Evolutionary conservation across 2,113 vertebrate genomes (phyloP), one percentile per base, ranked within the genome.

Genomic region (Coryphaenoides rupestris): DNA sequence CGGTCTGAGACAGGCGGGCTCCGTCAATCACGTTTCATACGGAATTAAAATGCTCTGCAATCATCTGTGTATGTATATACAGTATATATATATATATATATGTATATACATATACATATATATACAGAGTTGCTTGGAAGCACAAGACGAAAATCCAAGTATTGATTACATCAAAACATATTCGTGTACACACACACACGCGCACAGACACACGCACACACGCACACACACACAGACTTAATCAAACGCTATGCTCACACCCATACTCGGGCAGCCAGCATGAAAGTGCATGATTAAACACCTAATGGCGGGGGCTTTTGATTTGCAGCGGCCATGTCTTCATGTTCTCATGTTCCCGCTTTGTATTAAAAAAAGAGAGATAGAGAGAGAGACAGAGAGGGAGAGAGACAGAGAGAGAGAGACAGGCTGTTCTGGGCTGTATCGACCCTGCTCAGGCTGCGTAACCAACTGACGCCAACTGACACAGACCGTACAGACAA

Each of bases 241-340:
- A 58, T 40, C 4, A 53, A 55, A 66, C 60, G 69, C 66, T 50
- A 5, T 23, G n/a, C 59, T 65, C 66, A 71, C 62, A 57, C 40
- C 47, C 52, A 24, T 62, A 68, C 79, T 81, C 65, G 63, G 69
- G 76, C 63, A 68, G 80, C 76, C n/a, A 78, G 77, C 82, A 77
- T 81, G 77, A 76, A 84, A 79, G 79, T 73, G 73, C 81, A 84
- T 76, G 72, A 84, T 81, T 74, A 66, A 68, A 81, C 60, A 67
- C 65, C 80, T 85, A 69, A 63, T 77, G 78, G 68, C 69, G 71
- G 75, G 70, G 75, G 74, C 54, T 70, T 84, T 88, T 81, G 70
- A 82, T 89, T 87, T 70, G 69, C 66, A 74, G 67, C 62, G 60
- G 75, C 73, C 58, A 63, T 33, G 62, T 62, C 71, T 58, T 19